Evolutionary conservation across 2,113 vertebrate genomes (phyloP), one percentile per base, ranked within the genome.

Genomic region (Epinephelus cyanopodus): DNA sequence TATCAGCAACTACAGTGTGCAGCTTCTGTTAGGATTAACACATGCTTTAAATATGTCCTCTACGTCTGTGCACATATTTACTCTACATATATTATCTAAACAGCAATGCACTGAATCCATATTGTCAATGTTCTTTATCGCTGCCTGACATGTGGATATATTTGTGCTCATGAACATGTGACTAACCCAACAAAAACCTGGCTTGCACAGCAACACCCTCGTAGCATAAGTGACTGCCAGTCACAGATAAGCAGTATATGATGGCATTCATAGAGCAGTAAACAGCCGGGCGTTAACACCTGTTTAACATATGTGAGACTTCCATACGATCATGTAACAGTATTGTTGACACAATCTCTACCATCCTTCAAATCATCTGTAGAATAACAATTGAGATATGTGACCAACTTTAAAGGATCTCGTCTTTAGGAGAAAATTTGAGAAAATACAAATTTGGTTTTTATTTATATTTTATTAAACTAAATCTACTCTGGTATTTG

Each of bases 111-210:
- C 58, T 42, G n/a, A 50, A 25, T 37, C 48, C 15, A 2, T 23
- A 19, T 1, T 45, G 19, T 45, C 57, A 62, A 69, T 11, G 29
- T 37, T 50, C n/a, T 45, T 68, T 18, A 70, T 53, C 29, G 1
- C n/a, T 68, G 61, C 37, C 50, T 73, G 19, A 21, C 33, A 64
- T 10, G 4, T 42, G 48, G 29, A 2, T 47, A 56, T 10, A 50
- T 74, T 54, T 78, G 19, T 50, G 50, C 48, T 37, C 66, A 62
- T 7, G 0, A 64, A 19, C 47, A n/a, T 37, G 77, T 68, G 33
- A 72, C 56, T 61, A 42, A 66, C 21, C 18, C 47, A 15, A 23
- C 29, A 58, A 61, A 64, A 67, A 57, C 74, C 57, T 70, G 69
- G 23, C 63, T 64, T 50, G 27, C 62, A 71, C 18, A 65, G 12